A percentile compares a stretch with the other conserved stretches of the same genome.
Conservation (phyloP, 2,797 vertebrate genomes). For the Salmo trutta region DNA sequence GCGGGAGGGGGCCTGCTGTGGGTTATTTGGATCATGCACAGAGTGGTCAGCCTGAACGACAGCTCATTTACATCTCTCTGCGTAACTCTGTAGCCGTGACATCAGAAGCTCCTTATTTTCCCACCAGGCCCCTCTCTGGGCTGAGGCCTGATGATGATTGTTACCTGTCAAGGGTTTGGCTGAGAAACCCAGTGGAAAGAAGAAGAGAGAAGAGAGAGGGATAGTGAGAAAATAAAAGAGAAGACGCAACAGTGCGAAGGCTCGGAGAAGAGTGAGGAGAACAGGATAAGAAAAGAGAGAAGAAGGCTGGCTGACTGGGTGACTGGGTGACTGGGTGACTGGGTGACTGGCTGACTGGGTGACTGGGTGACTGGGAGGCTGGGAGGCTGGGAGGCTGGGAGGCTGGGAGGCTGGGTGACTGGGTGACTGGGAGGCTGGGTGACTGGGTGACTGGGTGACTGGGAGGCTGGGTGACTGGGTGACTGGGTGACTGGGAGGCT, state of each 20-base stretch:
- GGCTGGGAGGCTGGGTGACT: slow-evolving; percentile 23
- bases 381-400: slow-evolving; percentile 11
- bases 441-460: too few species aligned
- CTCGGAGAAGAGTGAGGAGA: slow-evolving; percentile 23
- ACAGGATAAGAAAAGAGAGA: slow-evolving; percentile 38
- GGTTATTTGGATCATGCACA: slow-evolving; percentile 35
- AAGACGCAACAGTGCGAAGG: slow-evolving; percentile 3
- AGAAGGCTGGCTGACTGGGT: neutral
- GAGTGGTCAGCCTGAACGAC: slow-evolving; percentile 45
- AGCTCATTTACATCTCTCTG: too few species aligned
- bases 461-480: slow-evolving; percentile 25
- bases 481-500: slow-evolving; percentile 14
- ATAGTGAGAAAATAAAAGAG: slow-evolving; percentile 2
- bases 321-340: too few species aligned
- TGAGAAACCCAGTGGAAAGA: slow-evolving; percentile 3
- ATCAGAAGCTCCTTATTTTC: neutral
- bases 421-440: slow-evolving; percentile 12
- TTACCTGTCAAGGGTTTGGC: slow-evolving; percentile 22
- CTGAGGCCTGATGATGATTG: neutral
- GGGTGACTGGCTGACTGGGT: too few species aligned
- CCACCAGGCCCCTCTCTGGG: neutral
- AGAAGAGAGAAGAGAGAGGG: slow-evolving; percentile 23
- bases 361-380: slow-evolving; percentile 3
- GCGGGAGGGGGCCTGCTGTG: slow-evolving; percentile 41
- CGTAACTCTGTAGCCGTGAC: too few species aligned